Evolutionary conservation across 2,113 vertebrate species (phyloP), one percentile per base, ranked within the genome.

Genomic region (Xyliphius kryptos): DNA sequence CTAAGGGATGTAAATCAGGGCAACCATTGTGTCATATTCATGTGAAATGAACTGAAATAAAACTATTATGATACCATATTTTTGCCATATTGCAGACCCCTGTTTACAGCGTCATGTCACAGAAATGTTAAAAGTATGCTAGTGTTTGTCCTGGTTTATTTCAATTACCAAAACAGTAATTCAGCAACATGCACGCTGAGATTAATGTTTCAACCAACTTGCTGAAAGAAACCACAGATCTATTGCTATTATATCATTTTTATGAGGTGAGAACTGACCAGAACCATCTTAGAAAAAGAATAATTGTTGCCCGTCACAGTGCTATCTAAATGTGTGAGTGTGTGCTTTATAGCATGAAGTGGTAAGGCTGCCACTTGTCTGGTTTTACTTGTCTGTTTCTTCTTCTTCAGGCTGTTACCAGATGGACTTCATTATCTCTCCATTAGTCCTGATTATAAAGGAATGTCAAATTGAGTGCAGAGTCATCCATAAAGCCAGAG

Each of bases 341-440:
- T 20, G 53, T 38, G 19, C 44, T n/a, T 52, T 41, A 52, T 22
- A 9, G 36, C 11, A 26, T 43, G 8, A 12, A 43, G n/a, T 54
- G 50, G 49, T 46, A 49, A 43, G 20, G 11, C 15, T 14, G 2
- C 32, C 40, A 43, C 61, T 43, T 44, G 50, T 20, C 38, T 63
- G 16, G 49, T 54, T 63, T 54, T 2, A 17, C 2, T 63, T 65
- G 63, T 68, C 51, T 9, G 63, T 16, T 21, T 58, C 37, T 52
- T 70, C 67, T 61, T 44, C 51, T 40, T 17, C 69, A 69, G 69
- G 67, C 17, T 56, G 40, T 43, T 2, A 14, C 50, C 26, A 38
- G 53, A 80, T 82, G 80, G 67, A 69, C 68, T 77, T 19, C 54
- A 77, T 85, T 80, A 81, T 56, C 64, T 43, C 37, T 44, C 68